Evolutionary conservation across 2,888 invertebrate genomes (phyloP).

Genomic region (Agrochola lychnidis): DNA sequence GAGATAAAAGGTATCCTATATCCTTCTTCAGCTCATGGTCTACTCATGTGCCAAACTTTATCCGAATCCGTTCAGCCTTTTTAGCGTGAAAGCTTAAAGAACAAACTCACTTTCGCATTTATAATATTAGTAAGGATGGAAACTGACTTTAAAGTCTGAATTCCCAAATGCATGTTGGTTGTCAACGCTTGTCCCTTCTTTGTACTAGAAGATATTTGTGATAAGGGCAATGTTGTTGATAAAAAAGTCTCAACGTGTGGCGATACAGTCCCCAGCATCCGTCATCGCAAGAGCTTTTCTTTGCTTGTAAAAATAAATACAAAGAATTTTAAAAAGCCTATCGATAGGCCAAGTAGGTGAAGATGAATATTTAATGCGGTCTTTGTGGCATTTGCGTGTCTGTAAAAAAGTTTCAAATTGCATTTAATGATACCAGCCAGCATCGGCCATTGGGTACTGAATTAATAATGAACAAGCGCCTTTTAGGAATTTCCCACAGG

Average conservation of each 20-base stretch:
- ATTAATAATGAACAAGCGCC: slow-evolving; percentile 1
- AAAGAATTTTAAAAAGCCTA: neutral
- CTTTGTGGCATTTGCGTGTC: slow-evolving; percentile 11
- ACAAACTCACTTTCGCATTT: too few species aligned
- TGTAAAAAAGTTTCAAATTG: slow-evolving; percentile 7
- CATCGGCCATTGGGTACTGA: neutral
- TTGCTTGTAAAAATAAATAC: neutral
- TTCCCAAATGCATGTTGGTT: neutral
- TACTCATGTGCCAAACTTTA: too few species aligned
- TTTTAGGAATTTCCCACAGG: neutral
- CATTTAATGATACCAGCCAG: neutral
- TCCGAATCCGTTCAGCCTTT: too few species aligned
- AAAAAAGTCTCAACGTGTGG: neutral
- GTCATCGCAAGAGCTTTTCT: too few species aligned
- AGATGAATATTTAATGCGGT: slow-evolving; percentile 1
- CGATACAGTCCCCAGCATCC: neutral
- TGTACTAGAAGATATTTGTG: neutral
- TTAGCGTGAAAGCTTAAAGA: too few species aligned
- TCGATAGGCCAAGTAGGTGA: neutral
- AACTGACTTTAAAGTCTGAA: neutral
- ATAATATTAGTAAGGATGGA: too few species aligned
- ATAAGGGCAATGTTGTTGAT: neutral
- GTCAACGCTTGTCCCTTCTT: too few species aligned
- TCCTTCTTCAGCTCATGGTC: too few species aligned
- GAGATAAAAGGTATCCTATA: too few species aligned